A percentile compares a stretch with the other conserved stretches of the same genome.
phyloP scores from a whole-genome alignment of 2,113 vertebrate genomes.

The Salvelinus fontinalis region DNA sequence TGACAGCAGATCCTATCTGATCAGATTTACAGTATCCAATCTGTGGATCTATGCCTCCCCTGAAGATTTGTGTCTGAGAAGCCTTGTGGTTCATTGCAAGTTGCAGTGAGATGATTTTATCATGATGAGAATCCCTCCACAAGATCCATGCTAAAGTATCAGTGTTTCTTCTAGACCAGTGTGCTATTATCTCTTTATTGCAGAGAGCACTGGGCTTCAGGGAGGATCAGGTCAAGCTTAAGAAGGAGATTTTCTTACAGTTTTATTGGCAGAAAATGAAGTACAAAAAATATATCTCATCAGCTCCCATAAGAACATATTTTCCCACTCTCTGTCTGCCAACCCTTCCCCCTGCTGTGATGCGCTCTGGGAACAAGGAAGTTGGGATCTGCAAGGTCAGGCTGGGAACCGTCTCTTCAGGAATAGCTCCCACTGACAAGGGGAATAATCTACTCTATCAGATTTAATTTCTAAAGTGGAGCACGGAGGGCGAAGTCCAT shows the following conservation, averaged over 20 bases:
- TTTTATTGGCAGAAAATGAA: conserved; percentile 49
- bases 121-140: background rate
- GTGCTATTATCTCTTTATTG: background rate
- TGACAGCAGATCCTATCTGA: background rate
- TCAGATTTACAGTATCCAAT: background rate
- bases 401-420: conserved; percentile 5
- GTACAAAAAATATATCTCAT: conserved; percentile 17
- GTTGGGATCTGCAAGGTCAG: conserved; percentile 17
- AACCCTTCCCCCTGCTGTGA: conserved; percentile 9
- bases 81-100: background rate
- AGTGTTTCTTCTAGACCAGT: background rate
- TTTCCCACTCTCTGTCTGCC: conserved; percentile 6
- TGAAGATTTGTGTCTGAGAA: background rate
- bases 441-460: conserved; percentile 37
- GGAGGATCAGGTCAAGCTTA: background rate
- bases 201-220: background rate
- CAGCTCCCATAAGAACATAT: conserved; percentile 20
- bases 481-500: conserved; percentile 3
- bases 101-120: background rate
- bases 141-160: background rate
- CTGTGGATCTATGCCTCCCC: background rate
- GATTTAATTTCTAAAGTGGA: conserved; percentile 28
- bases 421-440: conserved; percentile 6
- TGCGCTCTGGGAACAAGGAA: conserved; percentile 28
- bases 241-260: background rate